These are phyloP conservation scores for Grammomys surdaster DNA, from an alignment of 2,113 vertebrate species.

Conservation along the genomic window DNA sequence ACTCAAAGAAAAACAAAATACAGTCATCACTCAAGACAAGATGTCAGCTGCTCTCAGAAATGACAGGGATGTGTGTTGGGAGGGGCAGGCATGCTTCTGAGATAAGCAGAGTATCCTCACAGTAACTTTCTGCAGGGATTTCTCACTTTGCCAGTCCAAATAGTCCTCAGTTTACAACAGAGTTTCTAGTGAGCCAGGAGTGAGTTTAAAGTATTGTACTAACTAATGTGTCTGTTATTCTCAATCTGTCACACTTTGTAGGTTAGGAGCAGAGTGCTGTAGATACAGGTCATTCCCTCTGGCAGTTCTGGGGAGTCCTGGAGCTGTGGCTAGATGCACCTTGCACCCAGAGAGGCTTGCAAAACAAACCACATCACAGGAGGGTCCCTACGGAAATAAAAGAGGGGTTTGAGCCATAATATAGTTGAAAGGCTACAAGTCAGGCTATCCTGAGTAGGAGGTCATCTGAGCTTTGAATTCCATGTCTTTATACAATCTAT, in stretches of 20 bases:
- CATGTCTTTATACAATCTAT: not conserved
- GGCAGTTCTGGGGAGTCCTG: too few relatives aligned
- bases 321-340: not conserved
- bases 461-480: not conserved
- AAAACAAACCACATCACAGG: not conserved
- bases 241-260: fast-evolving
- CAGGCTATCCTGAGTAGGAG: not conserved
- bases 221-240: not conserved
- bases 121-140: not conserved
- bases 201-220: too few relatives aligned
- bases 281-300: not conserved
- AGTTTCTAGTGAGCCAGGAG: not conserved
- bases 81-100: not conserved
- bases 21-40: not conserved
- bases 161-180: not conserved
- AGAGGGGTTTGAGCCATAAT: too few relatives aligned
- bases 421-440: not conserved
- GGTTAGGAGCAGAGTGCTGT: not conserved
- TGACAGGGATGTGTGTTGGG: not conserved
- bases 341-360: not conserved
- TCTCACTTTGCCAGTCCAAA: too few relatives aligned
- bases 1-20: not conserved
- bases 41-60: too few relatives aligned
- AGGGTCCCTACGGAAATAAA: not conserved
- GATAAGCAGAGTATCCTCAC: too few relatives aligned